Evolutionary conservation across 1,140 invertebrate species (phyloP).

Genomic region (Cydia splendana): DNA sequence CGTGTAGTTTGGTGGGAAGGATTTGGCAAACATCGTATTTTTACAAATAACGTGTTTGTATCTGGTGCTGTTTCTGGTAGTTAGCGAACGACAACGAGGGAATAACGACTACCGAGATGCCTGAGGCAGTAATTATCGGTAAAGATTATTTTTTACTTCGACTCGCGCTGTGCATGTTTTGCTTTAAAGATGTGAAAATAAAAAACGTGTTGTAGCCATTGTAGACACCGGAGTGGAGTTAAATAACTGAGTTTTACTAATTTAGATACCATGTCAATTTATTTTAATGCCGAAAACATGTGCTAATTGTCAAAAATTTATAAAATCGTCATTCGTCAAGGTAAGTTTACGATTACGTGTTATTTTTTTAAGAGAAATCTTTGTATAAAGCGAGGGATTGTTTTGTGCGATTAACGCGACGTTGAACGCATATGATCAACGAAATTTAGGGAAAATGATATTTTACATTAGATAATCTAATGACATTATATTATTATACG

Average conservation of each 20-base stretch:
- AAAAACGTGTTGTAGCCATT: not conserved
- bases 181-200: not conserved
- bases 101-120: constrained; percentile 57
- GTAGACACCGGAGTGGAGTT: no score
- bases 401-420: no score
- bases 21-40: constrained; percentile 60
- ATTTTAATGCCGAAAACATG: no score
- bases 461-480: no score
- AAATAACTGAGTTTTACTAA: no score
- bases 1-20: constrained; percentile 59
- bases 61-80: constrained; percentile 52
- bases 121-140: constrained; percentile 66
- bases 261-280: no score
- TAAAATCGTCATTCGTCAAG: not conserved
- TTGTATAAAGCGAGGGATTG: not conserved
- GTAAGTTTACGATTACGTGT: not conserved
- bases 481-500: no score
- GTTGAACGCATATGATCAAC: no score
- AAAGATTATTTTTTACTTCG: constrained; percentile 46
- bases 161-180: not conserved
- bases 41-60: constrained; percentile 47
- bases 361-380: constrained; percentile 24
- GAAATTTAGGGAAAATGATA: no score
- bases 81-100: constrained; percentile 58
- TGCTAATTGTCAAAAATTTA: no score